phyloP scores from a whole-genome alignment of 2,797 vertebrate species.

The Sebastolobus alascanus region DNA sequence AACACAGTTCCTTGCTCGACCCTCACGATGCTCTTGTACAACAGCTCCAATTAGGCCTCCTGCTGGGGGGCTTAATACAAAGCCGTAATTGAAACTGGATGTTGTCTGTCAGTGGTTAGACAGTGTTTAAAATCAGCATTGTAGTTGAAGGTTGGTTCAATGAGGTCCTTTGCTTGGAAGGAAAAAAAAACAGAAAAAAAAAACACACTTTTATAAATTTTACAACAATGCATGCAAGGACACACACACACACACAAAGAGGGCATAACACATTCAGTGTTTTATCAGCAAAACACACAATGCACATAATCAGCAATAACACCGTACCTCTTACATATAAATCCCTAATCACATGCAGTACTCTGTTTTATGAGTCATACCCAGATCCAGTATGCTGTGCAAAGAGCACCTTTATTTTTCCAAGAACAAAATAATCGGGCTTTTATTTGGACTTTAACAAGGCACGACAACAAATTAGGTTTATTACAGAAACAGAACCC shows the following conservation, averaged over 20 bases:
- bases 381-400: constrained; percentile 39
- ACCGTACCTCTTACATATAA: constrained; percentile 47
- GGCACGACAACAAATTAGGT: constrained; percentile 76
- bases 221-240: constrained; percentile 18
- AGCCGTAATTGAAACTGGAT: constrained; percentile 55
- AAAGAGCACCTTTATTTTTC: constrained; percentile 65
- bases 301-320: constrained; percentile 57
- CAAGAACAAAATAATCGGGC: constrained; percentile 69
- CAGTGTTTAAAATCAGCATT: constrained; percentile 32
- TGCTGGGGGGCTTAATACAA: constrained; percentile 46
- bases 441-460: constrained; percentile 81
- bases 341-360: constrained; percentile 63
- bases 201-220: not conserved
- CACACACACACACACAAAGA: constrained; percentile 12
- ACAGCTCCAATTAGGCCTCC: constrained; percentile 56
- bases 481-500: constrained; percentile 71
- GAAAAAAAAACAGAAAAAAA: not conserved
- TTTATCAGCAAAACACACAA: constrained; percentile 59
- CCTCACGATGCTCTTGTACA: constrained; percentile 21
- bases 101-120: constrained; percentile 44
- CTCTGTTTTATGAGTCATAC: constrained; percentile 65
- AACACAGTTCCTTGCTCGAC: constrained; percentile 21
- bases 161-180: constrained; percentile 30
- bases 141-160: constrained; percentile 31
- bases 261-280: constrained; percentile 21